Conservation (phyloP, 2,888 invertebrate species). For the Tetragonisca angustula region DNA sequence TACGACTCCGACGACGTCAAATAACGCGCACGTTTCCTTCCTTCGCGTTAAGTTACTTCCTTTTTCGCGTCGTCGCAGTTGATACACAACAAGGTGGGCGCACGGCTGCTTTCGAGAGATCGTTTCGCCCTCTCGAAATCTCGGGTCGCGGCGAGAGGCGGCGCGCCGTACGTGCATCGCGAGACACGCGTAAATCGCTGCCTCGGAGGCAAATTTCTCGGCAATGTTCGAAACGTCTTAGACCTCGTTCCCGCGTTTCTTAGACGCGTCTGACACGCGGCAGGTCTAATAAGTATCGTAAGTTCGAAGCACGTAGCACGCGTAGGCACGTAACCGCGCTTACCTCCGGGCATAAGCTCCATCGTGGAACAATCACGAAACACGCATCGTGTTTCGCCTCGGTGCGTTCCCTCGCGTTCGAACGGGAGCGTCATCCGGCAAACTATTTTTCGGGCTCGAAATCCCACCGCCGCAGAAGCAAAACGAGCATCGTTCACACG, state of each 20-base stretch:
- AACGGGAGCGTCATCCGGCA: conserved; percentile 17
- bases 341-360: conserved; percentile 12
- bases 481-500: conserved; percentile 31
- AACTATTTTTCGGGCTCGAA: conserved; percentile 53
- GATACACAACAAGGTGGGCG: not conserved
- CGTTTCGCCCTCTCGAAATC: not conserved
- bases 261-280: not conserved
- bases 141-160: not conserved
- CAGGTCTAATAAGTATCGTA: conserved; percentile 45
- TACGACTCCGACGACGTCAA: not conserved
- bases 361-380: conserved; percentile 32
- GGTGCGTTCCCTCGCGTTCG: conserved; percentile 3
- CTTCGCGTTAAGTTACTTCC: not conserved
- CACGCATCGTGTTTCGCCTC: conserved; percentile 9
- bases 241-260: not conserved
- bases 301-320: conserved; percentile 19
- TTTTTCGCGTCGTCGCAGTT: too few relatives aligned
- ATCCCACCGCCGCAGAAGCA: conserved; percentile 36
- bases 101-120: not conserved
- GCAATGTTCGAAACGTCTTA: not conserved
- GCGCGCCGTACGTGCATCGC: not conserved
- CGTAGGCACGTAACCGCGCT: not conserved
- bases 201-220: conserved; percentile 5
- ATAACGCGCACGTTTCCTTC: not conserved
- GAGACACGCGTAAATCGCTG: conserved; percentile 5